Conservation (phyloP, 2,113 vertebrate species). For the Synodontis membranacea region DNA sequence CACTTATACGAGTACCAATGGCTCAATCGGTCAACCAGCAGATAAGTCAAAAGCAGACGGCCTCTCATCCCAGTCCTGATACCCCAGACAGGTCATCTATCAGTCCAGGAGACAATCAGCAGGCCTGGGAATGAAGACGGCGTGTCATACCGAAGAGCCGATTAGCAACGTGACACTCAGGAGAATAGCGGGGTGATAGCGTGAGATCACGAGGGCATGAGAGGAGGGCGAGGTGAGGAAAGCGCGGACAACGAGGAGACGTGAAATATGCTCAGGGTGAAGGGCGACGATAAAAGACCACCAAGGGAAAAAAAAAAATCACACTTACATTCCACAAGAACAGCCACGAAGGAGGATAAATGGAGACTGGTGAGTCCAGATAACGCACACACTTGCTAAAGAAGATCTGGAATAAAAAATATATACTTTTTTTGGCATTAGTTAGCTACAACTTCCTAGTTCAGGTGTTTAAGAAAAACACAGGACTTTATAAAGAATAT, state of each 20-base stretch:
- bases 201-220: slow-evolving; percentile 44
- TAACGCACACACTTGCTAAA: neutral
- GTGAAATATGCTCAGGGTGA: slow-evolving; percentile 52
- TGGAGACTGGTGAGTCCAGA: neutral
- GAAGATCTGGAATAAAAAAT: neutral
- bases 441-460: neutral
- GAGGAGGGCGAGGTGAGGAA: slow-evolving; percentile 31
- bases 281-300: slow-evolving; percentile 60
- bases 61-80: slow-evolving; percentile 68
- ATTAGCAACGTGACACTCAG: slow-evolving; percentile 48
- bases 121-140: neutral
- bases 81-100: slow-evolving; percentile 72
- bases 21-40: slow-evolving; percentile 65
- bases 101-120: slow-evolving; percentile 49
- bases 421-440: neutral
- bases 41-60: slow-evolving; percentile 66
- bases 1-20: neutral
- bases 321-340: slow-evolving; percentile 43
- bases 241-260: slow-evolving; percentile 54
- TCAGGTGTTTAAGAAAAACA: neutral
- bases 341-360: neutral
- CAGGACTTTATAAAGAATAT: neutral
- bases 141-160: slow-evolving; percentile 43
- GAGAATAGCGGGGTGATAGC: slow-evolving; percentile 57
- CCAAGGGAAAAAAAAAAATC: slow-evolving; percentile 46